Evolutionary conservation across 2,888 invertebrate species (phyloP), one percentile per base, ranked within the genome.

Genomic region (Hirtodrosophila trivittata): DNA sequence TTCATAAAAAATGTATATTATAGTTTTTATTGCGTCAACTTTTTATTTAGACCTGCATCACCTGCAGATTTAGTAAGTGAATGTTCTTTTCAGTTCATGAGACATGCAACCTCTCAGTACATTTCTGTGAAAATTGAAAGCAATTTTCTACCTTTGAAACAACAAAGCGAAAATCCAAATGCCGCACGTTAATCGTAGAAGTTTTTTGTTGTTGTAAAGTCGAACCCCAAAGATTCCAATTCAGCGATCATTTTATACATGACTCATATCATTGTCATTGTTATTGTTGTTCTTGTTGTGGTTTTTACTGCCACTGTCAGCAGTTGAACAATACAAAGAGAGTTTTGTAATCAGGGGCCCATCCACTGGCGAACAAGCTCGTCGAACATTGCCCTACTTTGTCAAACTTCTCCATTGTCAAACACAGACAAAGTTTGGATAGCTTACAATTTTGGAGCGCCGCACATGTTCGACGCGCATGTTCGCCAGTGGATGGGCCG

Each of bases 301-400:
- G 38, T 56, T 56, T 28, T 32, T 42, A 21, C 30, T 55, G 54
- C 42, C 42, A 59, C 64, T 66, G 77, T 68, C 85, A 81, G 85
- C 78, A 68, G 55, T 65, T 82, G 58, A 46, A 62, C 55, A 33
- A 43, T 43, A 67, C 52, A 57, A 60, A 67, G 51, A 63, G 64
- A 63, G 54, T 78, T 82, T 82, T 70, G 86, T 66, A 85, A 82
- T 62, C n/a, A n/a, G n/a, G n/a, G n/a, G n/a, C n/a, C n/a, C n/a
- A n/a, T n/a, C n/a, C n/a, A n/a, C n/a, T n/a, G n/a, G n/a, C n/a
- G n/a, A n/a, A n/a, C n/a, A n/a, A n/a, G n/a, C n/a, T n/a, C n/a
- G n/a, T n/a, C n/a, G n/a, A n/a, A n/a, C n/a, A n/a, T n/a, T n/a
- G n/a, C n/a, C n/a, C n/a, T n/a, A n/a, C n/a, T n/a, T n/a, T n/a